Percentiles rank a stretch among this genome's conserved stretches.
Evolutionary conservation across 2,113 vertebrate genomes (phyloP).

Genomic region (Benitochromis conjunctus): DNA sequence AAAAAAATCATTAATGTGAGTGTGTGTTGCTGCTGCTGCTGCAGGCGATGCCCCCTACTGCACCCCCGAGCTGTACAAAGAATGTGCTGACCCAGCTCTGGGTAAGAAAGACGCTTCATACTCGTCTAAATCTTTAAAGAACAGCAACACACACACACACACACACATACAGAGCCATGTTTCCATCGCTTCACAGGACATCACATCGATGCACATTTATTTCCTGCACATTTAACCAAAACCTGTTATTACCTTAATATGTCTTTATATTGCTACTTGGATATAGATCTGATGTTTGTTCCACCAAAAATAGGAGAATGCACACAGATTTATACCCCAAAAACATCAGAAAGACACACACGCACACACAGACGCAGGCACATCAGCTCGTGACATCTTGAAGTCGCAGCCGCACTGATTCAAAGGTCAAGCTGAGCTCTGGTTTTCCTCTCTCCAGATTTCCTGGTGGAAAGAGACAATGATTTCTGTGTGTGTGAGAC

Average conservation of each 20-base stretch:
- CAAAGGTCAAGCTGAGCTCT: constrained; percentile 18
- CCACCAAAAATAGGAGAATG: background rate
- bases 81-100: constrained; percentile 93
- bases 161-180: background rate
- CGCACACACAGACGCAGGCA: background rate
- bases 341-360: background rate
- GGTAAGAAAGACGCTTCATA: constrained; percentile 76
- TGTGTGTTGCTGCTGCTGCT: constrained; percentile 23
- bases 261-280: background rate
- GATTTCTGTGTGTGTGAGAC: constrained; percentile 94
- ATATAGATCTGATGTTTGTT: background rate
- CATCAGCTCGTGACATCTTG: background rate
- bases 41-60: constrained; percentile 94
- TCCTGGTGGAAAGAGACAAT: constrained; percentile 94
- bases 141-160: background rate
- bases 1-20: background rate
- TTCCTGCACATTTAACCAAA: background rate
- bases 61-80: constrained; percentile 96
- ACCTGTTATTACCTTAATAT: background rate
- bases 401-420: background rate
- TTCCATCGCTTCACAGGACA: background rate
- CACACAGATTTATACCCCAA: background rate
- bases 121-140: background rate
- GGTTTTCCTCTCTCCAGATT: constrained; percentile 74
- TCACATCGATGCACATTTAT: background rate